Conservation (phyloP, 2,888 invertebrate species). For the Emmelina monodactyla region DNA sequence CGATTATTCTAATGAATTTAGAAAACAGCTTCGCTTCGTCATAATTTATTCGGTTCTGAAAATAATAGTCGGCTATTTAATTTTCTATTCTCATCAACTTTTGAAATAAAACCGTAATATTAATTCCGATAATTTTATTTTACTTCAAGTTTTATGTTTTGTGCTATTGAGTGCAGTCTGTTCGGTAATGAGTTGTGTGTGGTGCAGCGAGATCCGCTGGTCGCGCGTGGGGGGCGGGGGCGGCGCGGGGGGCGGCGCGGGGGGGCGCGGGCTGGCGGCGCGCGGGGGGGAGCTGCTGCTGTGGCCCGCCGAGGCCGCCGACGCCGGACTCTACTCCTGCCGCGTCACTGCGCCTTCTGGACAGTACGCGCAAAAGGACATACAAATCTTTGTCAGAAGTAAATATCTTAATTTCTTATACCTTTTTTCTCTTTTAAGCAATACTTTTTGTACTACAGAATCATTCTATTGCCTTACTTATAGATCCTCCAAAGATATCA, state of each 20-base stretch:
- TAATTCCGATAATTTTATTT: too few species aligned
- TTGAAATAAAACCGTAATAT: too few species aligned
- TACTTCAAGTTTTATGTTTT: not conserved
- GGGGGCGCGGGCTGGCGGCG: slow-evolving; percentile 33
- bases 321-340: slow-evolving; percentile 83
- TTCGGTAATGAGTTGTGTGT: not conserved
- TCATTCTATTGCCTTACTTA: slow-evolving; percentile 10
- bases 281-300: slow-evolving; percentile 39
- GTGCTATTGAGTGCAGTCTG: not conserved
- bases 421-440: not conserved
- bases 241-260: slow-evolving; percentile 28
- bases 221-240: slow-evolving; percentile 46
- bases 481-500: slow-evolving; percentile 84
- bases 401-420: slow-evolving; percentile 37
- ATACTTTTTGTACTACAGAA: not conserved
- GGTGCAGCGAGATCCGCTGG: slow-evolving; percentile 47
- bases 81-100: too few species aligned
- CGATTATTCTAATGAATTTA: too few species aligned
- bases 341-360: slow-evolving; percentile 76
- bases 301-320: slow-evolving; percentile 68
- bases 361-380: slow-evolving; percentile 77
- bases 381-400: slow-evolving; percentile 79
- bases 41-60: too few species aligned
- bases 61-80: too few species aligned
- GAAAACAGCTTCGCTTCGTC: too few species aligned